A percentile compares a stretch with the other conserved stretches of the same genome.
phyloP scores from a whole-genome alignment of 2,113 vertebrate genomes.

The Eptesicus fuscus region DNA sequence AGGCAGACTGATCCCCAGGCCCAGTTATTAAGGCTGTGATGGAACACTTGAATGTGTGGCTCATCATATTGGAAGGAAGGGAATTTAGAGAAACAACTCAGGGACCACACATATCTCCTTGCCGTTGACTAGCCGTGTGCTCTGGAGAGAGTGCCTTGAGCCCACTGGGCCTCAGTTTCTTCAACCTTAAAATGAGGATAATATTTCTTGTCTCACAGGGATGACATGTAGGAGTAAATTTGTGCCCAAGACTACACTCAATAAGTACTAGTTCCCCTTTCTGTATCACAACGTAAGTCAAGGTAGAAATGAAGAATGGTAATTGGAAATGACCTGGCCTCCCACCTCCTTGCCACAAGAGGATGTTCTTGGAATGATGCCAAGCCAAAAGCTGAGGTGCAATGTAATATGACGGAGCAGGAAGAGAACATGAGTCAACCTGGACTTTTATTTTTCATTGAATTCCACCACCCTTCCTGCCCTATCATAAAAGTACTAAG shows the following conservation, averaged over 20 bases:
- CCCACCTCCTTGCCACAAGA: not conserved
- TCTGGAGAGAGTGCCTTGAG: not conserved
- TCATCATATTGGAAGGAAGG: not conserved
- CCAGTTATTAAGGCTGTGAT: not conserved
- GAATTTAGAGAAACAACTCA: not conserved
- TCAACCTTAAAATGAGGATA: not conserved
- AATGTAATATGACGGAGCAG: not conserved
- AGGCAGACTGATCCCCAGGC: not conserved
- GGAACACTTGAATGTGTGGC: accelerated
- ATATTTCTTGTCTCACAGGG: not conserved
- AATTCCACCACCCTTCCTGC: not conserved
- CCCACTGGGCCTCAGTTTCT: not conserved
- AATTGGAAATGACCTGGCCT: not conserved
- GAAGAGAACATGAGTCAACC: not conserved
- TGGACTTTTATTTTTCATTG: slow-evolving; percentile 34
- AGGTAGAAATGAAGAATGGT: not conserved
- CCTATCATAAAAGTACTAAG: not conserved
- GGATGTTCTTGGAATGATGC: not conserved
- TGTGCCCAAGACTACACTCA: not conserved
- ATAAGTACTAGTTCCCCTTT: not conserved
- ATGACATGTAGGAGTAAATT: not conserved
- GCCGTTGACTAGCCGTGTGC: not conserved
- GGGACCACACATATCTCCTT: not conserved
- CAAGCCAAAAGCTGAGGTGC: not conserved
- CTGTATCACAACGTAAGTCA: not conserved